Evolutionary conservation across 2,797 vertebrate genomes (phyloP), one percentile per base, ranked within the genome.

Genomic region (Cyprinodon diabolis): DNA sequence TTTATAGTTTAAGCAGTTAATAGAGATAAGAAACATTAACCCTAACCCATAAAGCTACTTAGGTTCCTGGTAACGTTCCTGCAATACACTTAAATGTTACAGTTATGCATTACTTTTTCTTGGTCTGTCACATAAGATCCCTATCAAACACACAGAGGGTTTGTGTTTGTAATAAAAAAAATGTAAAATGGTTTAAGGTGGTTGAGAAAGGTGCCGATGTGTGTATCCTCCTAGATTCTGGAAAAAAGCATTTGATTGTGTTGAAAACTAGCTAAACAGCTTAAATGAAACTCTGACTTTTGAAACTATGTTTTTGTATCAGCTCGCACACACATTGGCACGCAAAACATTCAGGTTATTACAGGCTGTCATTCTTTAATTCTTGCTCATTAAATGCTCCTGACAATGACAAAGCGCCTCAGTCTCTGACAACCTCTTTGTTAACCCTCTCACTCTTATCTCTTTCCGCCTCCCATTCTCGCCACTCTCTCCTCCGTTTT

Each of bases 361-460:
- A 93, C 82, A 65, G 85, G 76, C 86, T 91, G 91, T 93, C 93
- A 92, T 92, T 93, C 90, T 95, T 93, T 94, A 91, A 94, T 94
- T 94, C 87, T 85, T 84, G 87, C 91, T 93, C 92, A 93, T 94
- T 94, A 94, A 93, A 93, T 66, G 84, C 90, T 81, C 72, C 84
- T 88, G 89, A 92, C 93, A 93, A 91, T 92, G 92, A 94, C 91
- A 88, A 91, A 93, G 91, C 79, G 69, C 89, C 83, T 86, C 78
- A 69, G 87, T 89, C 77, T 77, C 67, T 86, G 89, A 89, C 91
- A 89, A 84, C 84, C 84, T 88, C 88, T 91, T 91, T 91, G 90
- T 92, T 91, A 91, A 87, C 86, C 90, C 90, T 88, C 89, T 91
- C 81, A 86, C 87, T 90, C 87, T 93, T 92, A 92, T 93, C 93